A percentile compares a stretch with the other conserved stretches of the same genome.
Conservation (phyloP, 1,140 invertebrate species). For the Microplitis demolitor region DNA sequence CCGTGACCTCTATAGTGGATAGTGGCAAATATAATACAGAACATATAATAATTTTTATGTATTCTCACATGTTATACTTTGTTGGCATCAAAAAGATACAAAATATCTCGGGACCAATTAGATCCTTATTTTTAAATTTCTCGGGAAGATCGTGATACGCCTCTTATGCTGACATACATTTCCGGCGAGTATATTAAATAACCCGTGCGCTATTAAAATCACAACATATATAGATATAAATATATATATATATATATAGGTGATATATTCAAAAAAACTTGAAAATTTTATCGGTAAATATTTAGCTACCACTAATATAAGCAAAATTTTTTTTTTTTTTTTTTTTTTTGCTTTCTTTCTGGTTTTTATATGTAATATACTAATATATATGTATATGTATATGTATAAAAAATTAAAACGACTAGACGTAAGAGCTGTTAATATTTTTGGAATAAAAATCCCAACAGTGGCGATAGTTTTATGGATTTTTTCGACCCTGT, state of each 20-base stretch:
- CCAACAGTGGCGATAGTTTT: conserved; percentile 33
- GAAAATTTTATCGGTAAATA: conserved; percentile 9
- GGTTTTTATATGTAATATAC: no score
- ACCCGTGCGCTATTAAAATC: conserved; percentile 3
- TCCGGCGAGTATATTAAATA: conserved; percentile 1
- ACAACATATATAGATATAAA: no score
- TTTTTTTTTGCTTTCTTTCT: no score
- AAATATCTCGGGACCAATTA: conserved; percentile 2
- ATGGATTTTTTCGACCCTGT: conserved; percentile 22
- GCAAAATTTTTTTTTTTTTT: no score
- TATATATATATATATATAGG: not conserved
- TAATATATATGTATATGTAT: not conserved
- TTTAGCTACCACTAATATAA: no score
- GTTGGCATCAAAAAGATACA: conserved; percentile 2
- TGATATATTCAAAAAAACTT: no score
- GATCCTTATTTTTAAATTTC: conserved; percentile 17
- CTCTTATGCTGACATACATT: conserved; percentile 18
- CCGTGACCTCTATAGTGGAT: not conserved
- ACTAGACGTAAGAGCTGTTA: not conserved
- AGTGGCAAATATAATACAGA: not conserved
- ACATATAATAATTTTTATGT: conserved; percentile 11
- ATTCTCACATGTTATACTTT: conserved; percentile 7
- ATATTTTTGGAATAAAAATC: conserved; percentile 15
- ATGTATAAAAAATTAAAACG: not conserved
- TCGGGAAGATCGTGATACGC: conserved; percentile 11